A percentile compares a stretch with the other conserved stretches of the same genome.
Conservation (phyloP, 2,113 vertebrate species). For the Rhinolophus sinicus region DNA sequence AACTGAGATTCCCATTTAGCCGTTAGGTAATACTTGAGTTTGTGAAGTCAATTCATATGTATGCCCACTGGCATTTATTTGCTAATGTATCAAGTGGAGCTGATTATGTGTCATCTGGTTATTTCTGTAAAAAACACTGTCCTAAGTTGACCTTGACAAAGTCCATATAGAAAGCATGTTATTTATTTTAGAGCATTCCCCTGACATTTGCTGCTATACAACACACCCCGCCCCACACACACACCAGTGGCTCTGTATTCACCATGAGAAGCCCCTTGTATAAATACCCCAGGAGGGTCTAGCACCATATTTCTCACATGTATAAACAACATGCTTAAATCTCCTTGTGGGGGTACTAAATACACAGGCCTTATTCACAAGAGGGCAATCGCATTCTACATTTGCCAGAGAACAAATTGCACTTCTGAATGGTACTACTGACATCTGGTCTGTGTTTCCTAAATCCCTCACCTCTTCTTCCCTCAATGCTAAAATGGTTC, state of each 20-base stretch:
- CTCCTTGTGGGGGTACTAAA: neutral
- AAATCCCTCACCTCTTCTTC: neutral
- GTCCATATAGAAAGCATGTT: neutral
- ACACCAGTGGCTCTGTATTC: neutral
- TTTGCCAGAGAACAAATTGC: neutral
- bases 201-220: neutral
- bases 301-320: neutral
- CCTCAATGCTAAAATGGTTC: neutral
- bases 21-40: neutral
- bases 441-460: neutral
- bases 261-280: neutral
- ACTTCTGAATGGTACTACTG: neutral
- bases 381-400: neutral
- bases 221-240: neutral
- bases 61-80: neutral
- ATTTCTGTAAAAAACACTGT: neutral
- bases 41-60: neutral
- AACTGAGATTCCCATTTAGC: neutral
- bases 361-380: accelerated
- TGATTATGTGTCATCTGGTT: neutral
- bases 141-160: slow-evolving; percentile 17
- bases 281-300: neutral
- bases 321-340: neutral
- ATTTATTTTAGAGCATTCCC: neutral
- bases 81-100: neutral